Evolutionary conservation across 2,113 vertebrate genomes (phyloP).

Genomic region (Apodemus sylvaticus): DNA sequence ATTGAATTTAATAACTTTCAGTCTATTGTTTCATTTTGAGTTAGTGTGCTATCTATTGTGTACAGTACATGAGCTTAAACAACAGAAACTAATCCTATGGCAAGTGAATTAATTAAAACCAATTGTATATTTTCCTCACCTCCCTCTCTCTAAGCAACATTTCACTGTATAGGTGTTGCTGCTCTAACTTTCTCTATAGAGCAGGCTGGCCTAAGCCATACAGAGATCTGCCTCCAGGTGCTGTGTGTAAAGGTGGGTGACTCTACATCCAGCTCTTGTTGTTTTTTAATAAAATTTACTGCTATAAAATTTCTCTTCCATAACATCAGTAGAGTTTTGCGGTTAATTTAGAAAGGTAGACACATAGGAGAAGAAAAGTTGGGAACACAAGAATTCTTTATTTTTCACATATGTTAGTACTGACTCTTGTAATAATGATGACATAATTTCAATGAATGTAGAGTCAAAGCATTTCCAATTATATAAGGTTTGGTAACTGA

Average conservation of each 20-base stretch:
- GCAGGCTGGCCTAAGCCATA: no score
- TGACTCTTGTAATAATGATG: slow-evolving; percentile 44
- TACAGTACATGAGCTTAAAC: slow-evolving; percentile 3
- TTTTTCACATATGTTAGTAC: slow-evolving; percentile 71
- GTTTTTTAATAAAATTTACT: slow-evolving; percentile 64
- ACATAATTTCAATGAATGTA: slow-evolving; percentile 53
- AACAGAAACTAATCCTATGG: slow-evolving; percentile 33
- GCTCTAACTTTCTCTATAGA: neutral
- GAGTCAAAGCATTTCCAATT: slow-evolving; percentile 22
- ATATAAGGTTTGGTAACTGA: neutral
- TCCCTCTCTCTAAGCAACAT: no score
- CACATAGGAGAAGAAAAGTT: slow-evolving; percentile 32
- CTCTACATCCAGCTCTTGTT: neutral
- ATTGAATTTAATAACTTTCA: slow-evolving; percentile 52
- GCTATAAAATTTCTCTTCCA: neutral
- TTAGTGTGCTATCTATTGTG: neutral
- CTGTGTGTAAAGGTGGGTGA: neutral
- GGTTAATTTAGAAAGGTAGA: slow-evolving; percentile 62
- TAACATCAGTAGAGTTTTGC: slow-evolving; percentile 47
- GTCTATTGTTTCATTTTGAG: slow-evolving; percentile 5
- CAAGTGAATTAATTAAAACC: slow-evolving; percentile 66
- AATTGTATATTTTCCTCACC: slow-evolving; percentile 1
- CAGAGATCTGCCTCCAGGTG: neutral
- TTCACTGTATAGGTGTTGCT: neutral
- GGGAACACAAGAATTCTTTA: slow-evolving; percentile 69